Conservation (phyloP, 2,888 invertebrate genomes). For the Euplexia lucipara region DNA sequence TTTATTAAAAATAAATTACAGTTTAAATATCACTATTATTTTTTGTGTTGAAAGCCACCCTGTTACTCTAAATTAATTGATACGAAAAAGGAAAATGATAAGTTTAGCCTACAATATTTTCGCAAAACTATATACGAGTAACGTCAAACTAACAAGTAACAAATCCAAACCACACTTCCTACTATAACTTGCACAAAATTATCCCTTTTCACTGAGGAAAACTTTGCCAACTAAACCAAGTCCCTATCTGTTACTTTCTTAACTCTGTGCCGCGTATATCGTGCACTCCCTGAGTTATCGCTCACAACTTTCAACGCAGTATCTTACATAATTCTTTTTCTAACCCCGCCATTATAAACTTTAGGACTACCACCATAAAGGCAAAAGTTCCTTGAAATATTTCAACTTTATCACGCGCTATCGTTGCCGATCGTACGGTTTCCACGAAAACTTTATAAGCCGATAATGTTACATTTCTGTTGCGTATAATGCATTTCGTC, state of each 20-base stretch:
- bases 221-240: slow-evolving; percentile 40
- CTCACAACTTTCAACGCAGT: slow-evolving; percentile 63
- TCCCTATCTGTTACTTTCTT: slow-evolving; percentile 58
- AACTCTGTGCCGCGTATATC: slow-evolving; percentile 61
- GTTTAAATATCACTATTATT: too few species aligned
- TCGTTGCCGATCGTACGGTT: slow-evolving; percentile 55
- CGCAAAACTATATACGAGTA: neutral
- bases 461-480: slow-evolving; percentile 67
- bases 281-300: slow-evolving; percentile 63
- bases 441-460: slow-evolving; percentile 64
- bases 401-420: slow-evolving; percentile 35
- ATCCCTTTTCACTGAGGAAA: slow-evolving; percentile 45
- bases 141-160: slow-evolving; percentile 25
- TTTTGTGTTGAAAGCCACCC: too few species aligned
- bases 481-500: slow-evolving; percentile 62
- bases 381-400: slow-evolving; percentile 47
- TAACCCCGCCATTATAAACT: slow-evolving; percentile 46
- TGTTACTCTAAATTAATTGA: too few species aligned
- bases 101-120: neutral
- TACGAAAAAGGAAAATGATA: too few species aligned
- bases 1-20: too few species aligned
- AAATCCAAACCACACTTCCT: slow-evolving; percentile 30
- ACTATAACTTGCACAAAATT: slow-evolving; percentile 47
- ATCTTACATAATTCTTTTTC: slow-evolving; percentile 56
- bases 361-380: slow-evolving; percentile 35